Percentiles rank a stretch among this genome's conserved stretches.
Evolutionary conservation across 2,797 vertebrate species (phyloP).

Genomic region (Synanceia verrucosa): DNA sequence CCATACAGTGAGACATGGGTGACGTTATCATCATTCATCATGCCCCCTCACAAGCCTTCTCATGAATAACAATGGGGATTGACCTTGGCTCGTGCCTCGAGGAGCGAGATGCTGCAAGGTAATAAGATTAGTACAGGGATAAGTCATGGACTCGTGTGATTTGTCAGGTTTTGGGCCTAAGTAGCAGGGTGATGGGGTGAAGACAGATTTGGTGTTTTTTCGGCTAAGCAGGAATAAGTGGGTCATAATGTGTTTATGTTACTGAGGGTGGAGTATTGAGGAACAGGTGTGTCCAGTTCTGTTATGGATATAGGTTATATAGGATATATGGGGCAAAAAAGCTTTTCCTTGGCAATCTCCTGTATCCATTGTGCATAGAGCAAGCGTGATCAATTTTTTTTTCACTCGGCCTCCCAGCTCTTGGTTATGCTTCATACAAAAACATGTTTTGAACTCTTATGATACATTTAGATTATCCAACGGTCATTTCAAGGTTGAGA

Average conservation of each 20-base stretch:
- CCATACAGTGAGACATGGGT: conserved; percentile 9
- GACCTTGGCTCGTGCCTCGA: conserved; percentile 59
- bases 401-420: too few species aligned
- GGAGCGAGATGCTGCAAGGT: conserved; percentile 58
- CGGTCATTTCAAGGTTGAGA: too few species aligned
- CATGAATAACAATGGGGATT: conserved; percentile 64
- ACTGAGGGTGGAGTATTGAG: neutral
- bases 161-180: conserved; percentile 45
- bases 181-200: conserved; percentile 2
- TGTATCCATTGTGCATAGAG: too few species aligned
- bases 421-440: too few species aligned
- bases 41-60: conserved; percentile 34
- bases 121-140: conserved; percentile 66
- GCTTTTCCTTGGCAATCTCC: too few species aligned
- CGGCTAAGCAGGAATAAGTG: conserved; percentile 55
- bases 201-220: conserved; percentile 42
- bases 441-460: too few species aligned
- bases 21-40: conserved; percentile 64
- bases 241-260: conserved; percentile 27
- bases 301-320: neutral
- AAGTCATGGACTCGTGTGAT: conserved; percentile 43
- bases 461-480: too few species aligned
- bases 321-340: too few species aligned
- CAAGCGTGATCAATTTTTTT: too few species aligned
- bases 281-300: neutral